These are phyloP conservation scores for Drosophila leontia DNA, from an alignment of 1,140 invertebrate genomes.

Conservation along the genomic window DNA sequence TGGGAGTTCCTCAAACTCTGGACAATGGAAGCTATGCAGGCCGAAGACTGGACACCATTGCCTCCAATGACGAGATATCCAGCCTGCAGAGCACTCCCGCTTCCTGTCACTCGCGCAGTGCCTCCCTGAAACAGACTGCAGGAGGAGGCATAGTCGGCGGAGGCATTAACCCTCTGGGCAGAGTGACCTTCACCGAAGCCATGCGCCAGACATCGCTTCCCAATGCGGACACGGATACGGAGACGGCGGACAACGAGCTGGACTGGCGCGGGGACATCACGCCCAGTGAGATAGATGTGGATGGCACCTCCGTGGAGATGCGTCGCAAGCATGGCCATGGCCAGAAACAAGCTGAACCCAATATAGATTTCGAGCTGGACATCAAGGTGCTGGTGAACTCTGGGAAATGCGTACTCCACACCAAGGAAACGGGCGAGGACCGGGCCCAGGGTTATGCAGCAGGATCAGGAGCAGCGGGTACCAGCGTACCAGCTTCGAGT, in stretches of 20 bases:
- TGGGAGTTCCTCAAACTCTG: slow-evolving; percentile 45
- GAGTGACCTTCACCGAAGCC: slow-evolving; percentile 80
- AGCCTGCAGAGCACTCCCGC: slow-evolving; percentile 89
- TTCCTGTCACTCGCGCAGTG: slow-evolving; percentile 90
- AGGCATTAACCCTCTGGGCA: slow-evolving; percentile 39
- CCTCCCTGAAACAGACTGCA: slow-evolving; percentile 88
- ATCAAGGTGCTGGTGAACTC: slow-evolving; percentile 98
- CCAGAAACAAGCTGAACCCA: slow-evolving; percentile 91
- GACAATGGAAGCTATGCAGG: slow-evolving; percentile 70
- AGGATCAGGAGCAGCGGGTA: slow-evolving; percentile 70
- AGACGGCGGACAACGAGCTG: slow-evolving; percentile 87
- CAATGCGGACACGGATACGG: slow-evolving; percentile 89
- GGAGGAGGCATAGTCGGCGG: slow-evolving; percentile 19
- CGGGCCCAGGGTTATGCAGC: slow-evolving; percentile 85
- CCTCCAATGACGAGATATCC: slow-evolving; percentile 84
- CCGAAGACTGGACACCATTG: slow-evolving; percentile 76
- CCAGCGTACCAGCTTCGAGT: slow-evolving; percentile 71
- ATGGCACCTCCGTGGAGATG: slow-evolving; percentile 88
- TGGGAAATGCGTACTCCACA: slow-evolving; percentile 98
- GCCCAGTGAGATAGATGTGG: slow-evolving; percentile 86
- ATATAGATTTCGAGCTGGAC: slow-evolving; percentile 98
- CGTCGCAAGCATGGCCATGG: slow-evolving; percentile 86
- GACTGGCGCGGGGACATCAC: slow-evolving; percentile 86
- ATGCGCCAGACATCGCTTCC: slow-evolving; percentile 89
- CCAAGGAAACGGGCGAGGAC: slow-evolving; percentile 93